Percentiles rank a stretch among this genome's conserved stretches.
phyloP scores from a whole-genome alignment of 1,140 invertebrate genomes.

The Drosophila setifemur region DNA sequence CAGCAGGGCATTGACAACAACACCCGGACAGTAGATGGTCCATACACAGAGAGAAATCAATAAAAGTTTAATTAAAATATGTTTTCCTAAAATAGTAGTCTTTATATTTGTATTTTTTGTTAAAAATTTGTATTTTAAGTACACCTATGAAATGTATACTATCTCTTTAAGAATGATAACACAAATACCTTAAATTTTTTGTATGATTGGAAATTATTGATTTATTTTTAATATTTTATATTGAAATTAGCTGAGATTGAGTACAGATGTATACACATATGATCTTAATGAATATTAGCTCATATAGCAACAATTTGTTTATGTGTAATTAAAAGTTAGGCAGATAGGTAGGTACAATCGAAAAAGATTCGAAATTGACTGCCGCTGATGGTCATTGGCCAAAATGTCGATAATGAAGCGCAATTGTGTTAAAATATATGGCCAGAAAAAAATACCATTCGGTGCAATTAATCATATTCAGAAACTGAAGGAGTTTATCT shows the following conservation, averaged over 20 bases:
- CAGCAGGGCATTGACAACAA: constrained; percentile 82
- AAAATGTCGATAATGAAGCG: constrained; percentile 71
- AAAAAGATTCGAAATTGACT: constrained; percentile 41
- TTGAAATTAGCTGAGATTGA: too few relatives aligned
- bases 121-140: too few relatives aligned
- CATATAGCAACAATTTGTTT: background rate
- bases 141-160: too few relatives aligned
- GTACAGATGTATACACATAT: too few relatives aligned
- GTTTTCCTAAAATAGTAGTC: too few relatives aligned
- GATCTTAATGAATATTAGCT: too few relatives aligned
- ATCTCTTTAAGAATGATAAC: too few relatives aligned
- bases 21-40: constrained; percentile 40
- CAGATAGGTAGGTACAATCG: constrained; percentile 13
- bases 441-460: constrained; percentile 50
- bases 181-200: too few relatives aligned
- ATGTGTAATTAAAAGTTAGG: background rate
- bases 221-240: background rate
- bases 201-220: background rate
- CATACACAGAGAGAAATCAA: constrained; percentile 3
- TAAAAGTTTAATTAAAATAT: background rate
- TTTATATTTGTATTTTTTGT: too few relatives aligned
- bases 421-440: constrained; percentile 56
- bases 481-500: constrained; percentile 40
- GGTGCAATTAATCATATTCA: constrained; percentile 62
- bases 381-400: constrained; percentile 45